Conservation (phyloP, 2,797 vertebrate genomes). For the Lithobates sylvaticus region DNA sequence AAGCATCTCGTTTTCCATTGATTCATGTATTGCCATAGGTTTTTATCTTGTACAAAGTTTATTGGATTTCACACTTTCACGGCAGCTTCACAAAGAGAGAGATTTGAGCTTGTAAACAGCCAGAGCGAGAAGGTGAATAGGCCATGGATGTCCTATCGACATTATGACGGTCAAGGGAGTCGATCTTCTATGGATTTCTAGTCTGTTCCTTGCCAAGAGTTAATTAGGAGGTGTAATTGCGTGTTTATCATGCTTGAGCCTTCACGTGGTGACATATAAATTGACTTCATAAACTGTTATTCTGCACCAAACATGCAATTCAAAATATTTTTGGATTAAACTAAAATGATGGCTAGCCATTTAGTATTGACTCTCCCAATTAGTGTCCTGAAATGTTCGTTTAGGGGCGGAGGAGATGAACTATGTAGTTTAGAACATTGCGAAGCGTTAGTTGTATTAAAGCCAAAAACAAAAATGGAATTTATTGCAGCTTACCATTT, state of each 20-base stretch:
- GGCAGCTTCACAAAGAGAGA: slow-evolving; percentile 13
- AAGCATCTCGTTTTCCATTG: slow-evolving; percentile 14
- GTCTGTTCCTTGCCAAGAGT: slow-evolving; percentile 6
- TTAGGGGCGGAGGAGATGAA: neutral
- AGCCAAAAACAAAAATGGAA: too few species aligned
- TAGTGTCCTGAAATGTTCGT: neutral
- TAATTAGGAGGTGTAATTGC: slow-evolving; percentile 27
- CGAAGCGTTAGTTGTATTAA: neutral
- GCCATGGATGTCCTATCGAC: slow-evolving; percentile 1
- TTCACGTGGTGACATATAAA: slow-evolving; percentile 16
- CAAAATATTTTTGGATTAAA: neutral
- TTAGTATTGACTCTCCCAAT: neutral
- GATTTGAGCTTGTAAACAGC: slow-evolving; percentile 26
- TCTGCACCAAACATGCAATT: neutral
- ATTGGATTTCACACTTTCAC: slow-evolving; percentile 45
- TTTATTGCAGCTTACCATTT: too few species aligned
- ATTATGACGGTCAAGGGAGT: neutral
- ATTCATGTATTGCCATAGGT: slow-evolving; percentile 12
- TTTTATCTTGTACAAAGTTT: neutral
- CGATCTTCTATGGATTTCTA: slow-evolving; percentile 22
- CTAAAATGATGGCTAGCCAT: neutral
- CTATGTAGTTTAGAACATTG: too few species aligned
- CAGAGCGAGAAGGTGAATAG: neutral
- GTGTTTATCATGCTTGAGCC: neutral
- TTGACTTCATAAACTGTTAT: slow-evolving; percentile 19